These are phyloP conservation scores for Apotomis capreana DNA, from an alignment of 2,888 invertebrate genomes.

Conservation along the genomic window DNA sequence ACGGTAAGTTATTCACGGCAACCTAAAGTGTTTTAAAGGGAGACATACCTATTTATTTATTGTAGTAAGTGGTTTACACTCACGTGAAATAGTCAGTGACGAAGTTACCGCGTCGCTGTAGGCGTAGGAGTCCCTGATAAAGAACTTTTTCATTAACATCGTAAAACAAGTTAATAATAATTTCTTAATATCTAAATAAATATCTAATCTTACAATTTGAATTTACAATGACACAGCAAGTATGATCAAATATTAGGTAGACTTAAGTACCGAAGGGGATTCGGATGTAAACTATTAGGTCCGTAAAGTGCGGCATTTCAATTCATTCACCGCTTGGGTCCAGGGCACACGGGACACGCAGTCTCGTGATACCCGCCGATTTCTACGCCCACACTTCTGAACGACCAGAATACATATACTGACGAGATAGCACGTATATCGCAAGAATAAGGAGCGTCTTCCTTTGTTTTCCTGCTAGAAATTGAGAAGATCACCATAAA, in stretches of 20 bases:
- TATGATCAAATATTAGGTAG: background rate
- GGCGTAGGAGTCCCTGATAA: too few relatives aligned
- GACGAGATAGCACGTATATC: conserved; percentile 3
- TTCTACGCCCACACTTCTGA: conserved; percentile 26
- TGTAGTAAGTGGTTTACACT: too few relatives aligned
- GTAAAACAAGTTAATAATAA: conserved; percentile 1
- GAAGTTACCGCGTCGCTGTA: too few relatives aligned
- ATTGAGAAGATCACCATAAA: conserved; percentile 56
- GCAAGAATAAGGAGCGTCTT: conserved; percentile 3
- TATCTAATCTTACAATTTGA: background rate
- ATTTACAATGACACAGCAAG: background rate
- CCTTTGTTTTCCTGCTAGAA: conserved; percentile 32
- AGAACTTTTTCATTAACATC: background rate
- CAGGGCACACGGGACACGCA: conserved; percentile 59
- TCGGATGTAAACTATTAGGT: background rate
- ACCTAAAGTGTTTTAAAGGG: too few relatives aligned
- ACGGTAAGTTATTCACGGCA: too few relatives aligned
- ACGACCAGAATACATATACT: conserved; percentile 6
- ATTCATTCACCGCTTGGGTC: conserved; percentile 47
- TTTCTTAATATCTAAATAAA: background rate
- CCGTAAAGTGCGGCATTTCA: conserved; percentile 3
- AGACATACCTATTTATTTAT: too few relatives aligned
- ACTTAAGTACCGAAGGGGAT: background rate
- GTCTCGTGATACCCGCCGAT: conserved; percentile 50
- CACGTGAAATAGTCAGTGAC: too few relatives aligned